Evolutionary conservation across 2,113 vertebrate genomes (phyloP), one percentile per base, ranked within the genome.

Genomic region (Podarcis cretensis): DNA sequence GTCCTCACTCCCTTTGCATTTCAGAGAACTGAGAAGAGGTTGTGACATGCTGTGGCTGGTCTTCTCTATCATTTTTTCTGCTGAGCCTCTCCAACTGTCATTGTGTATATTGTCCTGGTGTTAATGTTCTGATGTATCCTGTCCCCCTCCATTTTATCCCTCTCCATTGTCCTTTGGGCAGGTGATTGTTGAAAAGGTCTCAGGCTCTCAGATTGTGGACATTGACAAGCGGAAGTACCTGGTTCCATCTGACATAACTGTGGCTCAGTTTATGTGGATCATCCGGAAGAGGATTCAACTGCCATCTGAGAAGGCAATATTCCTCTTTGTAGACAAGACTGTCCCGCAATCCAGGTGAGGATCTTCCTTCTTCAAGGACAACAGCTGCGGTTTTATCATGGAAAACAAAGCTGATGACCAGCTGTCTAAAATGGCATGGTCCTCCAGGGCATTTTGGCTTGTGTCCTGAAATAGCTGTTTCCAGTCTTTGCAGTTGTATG

Each of bases 201-300:
- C 98, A 1, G 99, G 99, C 93, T 99, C 98, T 90, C 99, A 99
- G 96, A 99, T 99, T 59, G 98, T 99, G 92, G 98, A 99, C 94
- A 99, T 99, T 75, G 99, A 99, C 96, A 99, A 99, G 96, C 97
- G 99, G 96, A 99, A 99, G 98, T 99, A 99, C 96, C 96, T 99
- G 95, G 99, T 99, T 89, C 99, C 99, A 0, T 99, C 99, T 73
- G 99, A 99, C 96, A 99, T 99, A 94, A 99, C 99, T 0, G 98
- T 99, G 97, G 98, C 99, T 80, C 99, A 99, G 97, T 99, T 99
- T 96, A 99, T 99, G 99, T 99, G 99, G 99, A 99, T 99, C 96
- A 99, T 99, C 97, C 98, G 99, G 96, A 99, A 99, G 98, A 98
- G 98, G 95, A 99, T 99, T 96, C 99, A 99, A 84, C 98, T 99